Evolutionary conservation across 2,113 vertebrate species (phyloP), one percentile per base, ranked within the genome.

Genomic region (Butorides virescens): DNA sequence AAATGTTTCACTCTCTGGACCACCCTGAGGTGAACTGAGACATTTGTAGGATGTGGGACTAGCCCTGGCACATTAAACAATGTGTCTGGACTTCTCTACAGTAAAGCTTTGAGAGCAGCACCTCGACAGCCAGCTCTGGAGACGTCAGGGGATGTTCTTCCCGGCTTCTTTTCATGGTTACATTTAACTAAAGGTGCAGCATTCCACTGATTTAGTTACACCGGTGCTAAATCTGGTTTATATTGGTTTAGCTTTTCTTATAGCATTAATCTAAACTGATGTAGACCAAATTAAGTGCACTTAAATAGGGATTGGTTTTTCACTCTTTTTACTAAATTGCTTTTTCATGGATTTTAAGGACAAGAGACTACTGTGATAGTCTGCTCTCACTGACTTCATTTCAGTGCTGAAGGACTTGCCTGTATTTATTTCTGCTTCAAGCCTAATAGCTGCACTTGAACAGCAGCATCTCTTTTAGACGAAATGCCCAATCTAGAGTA

Each of bases 261-360:
- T 6, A 90, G 62, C 74, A 62, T 93, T 95, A 94, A 97, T 95
- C 81, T 97, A 88, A 96, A 95, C 84, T 90, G 89, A 96, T 96
- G 72, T 53, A 95, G 86, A 96, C 91, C 85, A 95, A 95, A 95
- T 94, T 90, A 96, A 95, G 80, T 90, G 77, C 2, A 5, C 78
- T 86, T 94, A 94, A 94, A 92, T 50, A 92, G 88, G 86, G 77
- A 91, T 9, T 95, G 91, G n/a, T 62, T 97, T 95, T 90, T 92
- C 84, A 94, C 77, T 93, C 47, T 61, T 97, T 94, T 76, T 68
- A 63, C 89, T 88, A 91, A 97, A 95, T 94, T 85, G 65, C 55
- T 93, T 97, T 97, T 95, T 85, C 87, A 93, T 96, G 93, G 94
- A 96, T 97, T 97, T 96, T 96, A 96, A 84, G 62, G 59, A 67